Evolutionary conservation across 2,888 invertebrate species (phyloP).

Genomic region (Lomographa bimaculata): DNA sequence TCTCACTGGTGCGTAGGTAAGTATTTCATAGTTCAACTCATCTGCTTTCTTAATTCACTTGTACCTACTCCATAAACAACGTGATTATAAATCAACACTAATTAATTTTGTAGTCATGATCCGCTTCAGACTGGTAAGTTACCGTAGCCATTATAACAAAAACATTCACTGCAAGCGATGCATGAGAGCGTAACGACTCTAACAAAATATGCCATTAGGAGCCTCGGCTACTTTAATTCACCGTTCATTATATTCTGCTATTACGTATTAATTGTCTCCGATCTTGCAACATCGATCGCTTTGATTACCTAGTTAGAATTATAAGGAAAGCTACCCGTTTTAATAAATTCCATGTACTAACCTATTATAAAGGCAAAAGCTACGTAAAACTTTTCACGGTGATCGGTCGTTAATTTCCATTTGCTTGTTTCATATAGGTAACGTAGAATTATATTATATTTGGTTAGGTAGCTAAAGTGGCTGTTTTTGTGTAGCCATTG

Average conservation of each 20-base stretch:
- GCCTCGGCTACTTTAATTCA: constrained; percentile 41
- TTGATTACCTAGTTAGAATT: too few relatives aligned
- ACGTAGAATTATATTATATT: too few relatives aligned
- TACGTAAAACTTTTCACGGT: too few relatives aligned
- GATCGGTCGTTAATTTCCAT: too few relatives aligned
- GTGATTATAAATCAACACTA: constrained; percentile 17
- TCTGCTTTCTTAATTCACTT: background rate
- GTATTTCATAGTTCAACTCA: background rate
- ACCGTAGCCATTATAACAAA: constrained; percentile 62
- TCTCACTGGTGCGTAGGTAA: too few relatives aligned
- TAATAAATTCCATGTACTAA: too few relatives aligned
- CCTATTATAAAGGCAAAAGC: too few relatives aligned
- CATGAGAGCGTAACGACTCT: constrained; percentile 69
- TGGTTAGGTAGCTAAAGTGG: too few relatives aligned
- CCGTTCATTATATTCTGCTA: constrained; percentile 28
- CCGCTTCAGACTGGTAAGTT: constrained; percentile 34
- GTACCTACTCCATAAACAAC: background rate
- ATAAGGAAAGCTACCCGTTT: too few relatives aligned
- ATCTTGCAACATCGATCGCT: too few relatives aligned
- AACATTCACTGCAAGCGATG: constrained; percentile 53
- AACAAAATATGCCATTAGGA: constrained; percentile 57
- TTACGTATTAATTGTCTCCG: background rate
- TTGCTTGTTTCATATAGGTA: too few relatives aligned
- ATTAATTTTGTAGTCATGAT: constrained; percentile 33
- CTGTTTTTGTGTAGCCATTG: too few relatives aligned